These are phyloP conservation scores for Galeopterus variegatus DNA, from an alignment of 2,113 vertebrate species.

Conservation along the genomic window DNA sequence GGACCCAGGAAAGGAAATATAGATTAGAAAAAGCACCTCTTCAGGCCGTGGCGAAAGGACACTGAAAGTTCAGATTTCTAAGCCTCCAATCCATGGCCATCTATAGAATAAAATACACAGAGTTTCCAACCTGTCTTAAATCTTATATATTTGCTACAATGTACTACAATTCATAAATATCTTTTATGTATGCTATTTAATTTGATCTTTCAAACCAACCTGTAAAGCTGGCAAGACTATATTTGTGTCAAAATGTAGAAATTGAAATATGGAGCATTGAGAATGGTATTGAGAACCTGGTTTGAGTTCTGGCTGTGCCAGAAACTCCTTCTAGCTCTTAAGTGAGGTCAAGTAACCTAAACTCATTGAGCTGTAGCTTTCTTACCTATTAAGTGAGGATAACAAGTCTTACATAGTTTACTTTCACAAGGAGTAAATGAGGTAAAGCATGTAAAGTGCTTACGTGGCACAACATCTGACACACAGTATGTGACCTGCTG, in stretches of 20 bases:
- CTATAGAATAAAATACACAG: not conserved
- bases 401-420: not conserved
- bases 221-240: not conserved
- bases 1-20: not conserved
- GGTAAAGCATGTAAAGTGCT: constrained; percentile 4
- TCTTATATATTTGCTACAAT: not conserved
- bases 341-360: not conserved
- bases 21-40: not conserved
- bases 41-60: not conserved
- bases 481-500: not conserved
- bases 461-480: not conserved
- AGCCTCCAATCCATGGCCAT: not conserved
- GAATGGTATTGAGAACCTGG: not conserved
- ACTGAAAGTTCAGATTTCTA: not conserved
- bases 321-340: not conserved
- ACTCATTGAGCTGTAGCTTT: not conserved
- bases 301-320: not conserved
- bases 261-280: not conserved
- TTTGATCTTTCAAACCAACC: not conserved
- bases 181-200: not conserved
- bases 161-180: not conserved
- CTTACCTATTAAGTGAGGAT: not conserved
- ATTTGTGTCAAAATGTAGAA: not conserved
- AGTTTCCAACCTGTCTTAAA: not conserved
- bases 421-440: not conserved